Evolutionary conservation across 2,113 vertebrate genomes (phyloP).

Genomic region (Pelecanoides urinatrix): DNA sequence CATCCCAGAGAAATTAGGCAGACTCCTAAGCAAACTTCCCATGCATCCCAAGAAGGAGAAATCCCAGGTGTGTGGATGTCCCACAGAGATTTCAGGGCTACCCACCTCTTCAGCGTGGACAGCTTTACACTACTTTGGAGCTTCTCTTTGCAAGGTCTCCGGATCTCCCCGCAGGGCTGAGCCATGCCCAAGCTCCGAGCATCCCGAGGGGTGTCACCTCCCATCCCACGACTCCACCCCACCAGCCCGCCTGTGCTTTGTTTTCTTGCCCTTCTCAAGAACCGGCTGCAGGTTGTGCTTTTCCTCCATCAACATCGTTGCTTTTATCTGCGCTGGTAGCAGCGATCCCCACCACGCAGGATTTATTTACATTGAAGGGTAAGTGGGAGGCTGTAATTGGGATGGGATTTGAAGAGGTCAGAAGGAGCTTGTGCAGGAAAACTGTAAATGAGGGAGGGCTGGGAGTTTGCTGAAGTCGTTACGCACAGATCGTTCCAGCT

Average conservation of each 20-base stretch:
- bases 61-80: background rate
- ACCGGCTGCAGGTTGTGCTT: background rate
- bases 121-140: background rate
- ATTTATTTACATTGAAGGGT: constrained; percentile 53
- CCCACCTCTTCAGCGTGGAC: accelerated
- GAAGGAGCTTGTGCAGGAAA: constrained; percentile 8
- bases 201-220: background rate
- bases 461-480: background rate
- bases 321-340: constrained; percentile 23
- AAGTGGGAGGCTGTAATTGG: constrained; percentile 62
- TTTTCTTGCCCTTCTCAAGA: background rate
- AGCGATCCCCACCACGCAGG: background rate
- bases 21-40: background rate
- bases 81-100: background rate
- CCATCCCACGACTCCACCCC: accelerated
- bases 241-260: accelerated
- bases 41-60: background rate
- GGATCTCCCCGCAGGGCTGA: background rate
- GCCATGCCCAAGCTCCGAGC: background rate
- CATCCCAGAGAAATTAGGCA: background rate
- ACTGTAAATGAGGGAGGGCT: constrained; percentile 23
- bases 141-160: background rate
- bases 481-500: background rate
- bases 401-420: constrained; percentile 60
- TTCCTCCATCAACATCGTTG: background rate